Evolutionary conservation across 2,888 invertebrate genomes (phyloP).

Genomic region (Napeogenes inachia): DNA sequence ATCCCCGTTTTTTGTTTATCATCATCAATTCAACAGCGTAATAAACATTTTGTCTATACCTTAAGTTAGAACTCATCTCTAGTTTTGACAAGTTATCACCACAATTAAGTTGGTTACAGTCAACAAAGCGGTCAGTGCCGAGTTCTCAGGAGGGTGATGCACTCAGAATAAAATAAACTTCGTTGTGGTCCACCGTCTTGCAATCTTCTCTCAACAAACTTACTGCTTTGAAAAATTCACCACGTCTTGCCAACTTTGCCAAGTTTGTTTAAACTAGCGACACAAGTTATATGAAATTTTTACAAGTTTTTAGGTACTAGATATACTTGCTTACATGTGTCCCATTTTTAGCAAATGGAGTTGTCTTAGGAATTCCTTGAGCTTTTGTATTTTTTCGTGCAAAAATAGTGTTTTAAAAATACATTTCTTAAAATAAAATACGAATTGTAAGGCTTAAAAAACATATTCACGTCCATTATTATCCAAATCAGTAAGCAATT

Average conservation of each 20-base stretch:
- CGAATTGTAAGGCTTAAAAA: too few relatives aligned
- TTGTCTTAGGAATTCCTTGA: neutral
- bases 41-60: too few relatives aligned
- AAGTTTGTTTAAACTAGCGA: slow-evolving; percentile 28
- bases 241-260: slow-evolving; percentile 29
- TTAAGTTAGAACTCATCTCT: neutral
- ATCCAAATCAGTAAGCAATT: too few relatives aligned
- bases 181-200: slow-evolving; percentile 9
- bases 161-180: slow-evolving; percentile 18
- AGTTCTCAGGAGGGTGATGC: slow-evolving; percentile 17
- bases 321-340: slow-evolving; percentile 8
- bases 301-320: slow-evolving; percentile 19
- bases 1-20: too few relatives aligned
- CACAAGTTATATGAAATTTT: slow-evolving; percentile 32
- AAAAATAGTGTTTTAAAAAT: too few relatives aligned
- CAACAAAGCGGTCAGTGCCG: slow-evolving; percentile 16
- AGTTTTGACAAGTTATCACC: slow-evolving; percentile 1
- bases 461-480: too few relatives aligned
- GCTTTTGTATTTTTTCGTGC: too few relatives aligned
- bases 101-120: slow-evolving; percentile 9
- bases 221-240: slow-evolving; percentile 32
- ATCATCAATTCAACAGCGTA: too few relatives aligned
- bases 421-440: too few relatives aligned
- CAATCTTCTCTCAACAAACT: slow-evolving; percentile 13
- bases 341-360: neutral